phyloP scores from a whole-genome alignment of 2,113 vertebrate genomes.

The Micronisus gabar region DNA sequence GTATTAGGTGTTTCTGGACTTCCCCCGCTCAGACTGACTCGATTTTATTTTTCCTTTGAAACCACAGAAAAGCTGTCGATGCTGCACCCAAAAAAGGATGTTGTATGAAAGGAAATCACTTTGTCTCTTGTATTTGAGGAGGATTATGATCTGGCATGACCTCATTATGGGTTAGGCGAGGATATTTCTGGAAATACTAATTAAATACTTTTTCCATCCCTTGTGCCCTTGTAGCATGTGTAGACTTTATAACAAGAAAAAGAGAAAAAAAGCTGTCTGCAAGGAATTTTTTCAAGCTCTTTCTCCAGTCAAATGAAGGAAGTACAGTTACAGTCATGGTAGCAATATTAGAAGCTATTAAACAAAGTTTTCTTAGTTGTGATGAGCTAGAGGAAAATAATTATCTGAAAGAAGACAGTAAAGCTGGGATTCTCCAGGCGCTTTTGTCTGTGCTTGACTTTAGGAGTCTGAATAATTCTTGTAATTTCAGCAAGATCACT shows the following conservation, averaged over 20 bases:
- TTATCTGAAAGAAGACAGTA: slow-evolving; percentile 13
- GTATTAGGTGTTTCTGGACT: slow-evolving; percentile 35
- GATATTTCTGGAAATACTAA: slow-evolving; percentile 74
- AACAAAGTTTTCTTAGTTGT: slow-evolving; percentile 32
- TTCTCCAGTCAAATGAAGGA: slow-evolving; percentile 10
- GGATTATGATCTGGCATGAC: slow-evolving; percentile 66
- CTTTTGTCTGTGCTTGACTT: background rate
- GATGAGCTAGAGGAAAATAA: slow-evolving; percentile 8
- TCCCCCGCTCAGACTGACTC: background rate
- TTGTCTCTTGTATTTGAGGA: slow-evolving; percentile 63
- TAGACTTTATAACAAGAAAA: slow-evolving; percentile 54
- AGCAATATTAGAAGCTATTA: slow-evolving; percentile 47
- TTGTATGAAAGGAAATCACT: slow-evolving; percentile 61
- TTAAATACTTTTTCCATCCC: slow-evolving; percentile 69
- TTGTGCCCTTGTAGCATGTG: slow-evolving; percentile 48
- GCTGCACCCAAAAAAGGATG: slow-evolving; percentile 51
- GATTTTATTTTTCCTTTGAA: slow-evolving; percentile 35
- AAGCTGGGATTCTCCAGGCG: background rate
- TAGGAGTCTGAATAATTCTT: background rate
- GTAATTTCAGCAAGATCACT: background rate
- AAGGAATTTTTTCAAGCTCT: slow-evolving; percentile 32
- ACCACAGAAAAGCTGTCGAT: slow-evolving; percentile 18
- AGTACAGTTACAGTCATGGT: slow-evolving; percentile 29
- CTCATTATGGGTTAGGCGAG: slow-evolving; percentile 66
- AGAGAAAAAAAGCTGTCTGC: background rate